Evolutionary conservation across 2,888 invertebrate species (phyloP), one percentile per base, ranked within the genome.

Genomic region (Scelioninae gen. 2): DNA sequence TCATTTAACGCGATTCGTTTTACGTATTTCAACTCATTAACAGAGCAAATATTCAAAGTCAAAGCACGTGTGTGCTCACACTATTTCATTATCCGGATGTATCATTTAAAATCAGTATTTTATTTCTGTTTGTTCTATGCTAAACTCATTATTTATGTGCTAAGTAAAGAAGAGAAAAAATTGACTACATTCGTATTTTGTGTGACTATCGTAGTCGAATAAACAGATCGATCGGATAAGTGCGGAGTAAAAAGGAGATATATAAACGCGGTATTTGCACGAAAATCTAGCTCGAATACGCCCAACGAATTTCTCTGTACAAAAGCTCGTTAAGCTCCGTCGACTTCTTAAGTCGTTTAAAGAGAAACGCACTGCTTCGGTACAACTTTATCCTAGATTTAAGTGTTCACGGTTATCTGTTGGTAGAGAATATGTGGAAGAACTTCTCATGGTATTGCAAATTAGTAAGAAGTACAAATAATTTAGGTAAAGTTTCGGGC

Each of bases 341-440:
- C 61, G 74, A 70, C 58, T 70, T 74, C 74, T 70, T 74, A 70
- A 74, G 70, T 70, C 61, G 74, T 70, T 74, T 69, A 74, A 70
- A 61, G 65, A 67, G 61, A 70, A 70, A 70, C 67, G 60, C 61
- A 72, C 74, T 63, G 39, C 73, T 73, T 73, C 39, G 52, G 70
- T 65, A 61, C 61, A 74, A 61, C 74, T 74, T 70, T 74, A 74
- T 74, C 65, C 61, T 13, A 65, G 70, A 70, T 74, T 74, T 61
- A 70, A 61, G 70, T 70, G 74, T 74, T 70, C 61, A 48, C 57
- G 53, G 52, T 70, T 61, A 57, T 70, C 60, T 57, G 53, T 16
- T 57, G 35, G 65, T 52, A 41, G 13, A 19, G 43, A 70, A 70
- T 52, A 55, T 67, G 74, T 57, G 70, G 37, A 43, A 9, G 28